Evolutionary conservation across 2,888 invertebrate species (phyloP).

Genomic region (Phanerotoma sp.): DNA sequence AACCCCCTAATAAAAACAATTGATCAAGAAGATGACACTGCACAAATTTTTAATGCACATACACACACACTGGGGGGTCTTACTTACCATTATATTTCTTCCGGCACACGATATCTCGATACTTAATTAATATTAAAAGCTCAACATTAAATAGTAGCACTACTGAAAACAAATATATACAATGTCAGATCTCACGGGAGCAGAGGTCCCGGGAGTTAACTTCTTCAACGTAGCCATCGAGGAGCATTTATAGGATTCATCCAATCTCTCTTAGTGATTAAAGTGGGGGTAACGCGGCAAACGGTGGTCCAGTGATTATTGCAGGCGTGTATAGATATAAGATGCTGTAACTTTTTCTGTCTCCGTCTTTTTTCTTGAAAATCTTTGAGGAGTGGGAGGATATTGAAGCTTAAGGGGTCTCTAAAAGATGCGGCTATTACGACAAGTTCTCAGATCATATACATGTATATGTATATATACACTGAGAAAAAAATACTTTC

Average conservation of each 20-base stretch:
- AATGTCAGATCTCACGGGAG: constrained; percentile 44
- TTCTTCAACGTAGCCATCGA: constrained; percentile 44
- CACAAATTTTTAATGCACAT: too few relatives aligned
- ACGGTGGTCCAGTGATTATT: constrained; percentile 49
- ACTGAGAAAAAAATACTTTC: too few relatives aligned
- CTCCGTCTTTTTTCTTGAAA: not conserved
- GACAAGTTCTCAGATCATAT: too few relatives aligned
- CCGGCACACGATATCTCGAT: too few relatives aligned
- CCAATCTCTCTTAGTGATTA: constrained; percentile 38
- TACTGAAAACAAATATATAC: constrained; percentile 5
- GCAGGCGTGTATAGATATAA: constrained; percentile 39
- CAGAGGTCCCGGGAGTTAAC: constrained; percentile 46
- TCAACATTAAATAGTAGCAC: not conserved
- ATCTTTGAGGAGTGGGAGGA: constrained; percentile 12
- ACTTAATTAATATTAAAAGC: not conserved
- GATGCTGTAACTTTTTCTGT: constrained; percentile 47
- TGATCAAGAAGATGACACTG: too few relatives aligned
- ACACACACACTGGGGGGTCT: too few relatives aligned
- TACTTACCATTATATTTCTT: too few relatives aligned
- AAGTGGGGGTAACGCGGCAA: constrained; percentile 39
- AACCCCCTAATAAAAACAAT: too few relatives aligned
- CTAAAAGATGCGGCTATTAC: too few relatives aligned
- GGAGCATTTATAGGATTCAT: constrained; percentile 58
- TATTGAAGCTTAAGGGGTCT: too few relatives aligned
- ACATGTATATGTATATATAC: too few relatives aligned